Base-by-base conservation (phyloP, 2,113 vertebrate species). In the Polyodon spathula region DNA sequence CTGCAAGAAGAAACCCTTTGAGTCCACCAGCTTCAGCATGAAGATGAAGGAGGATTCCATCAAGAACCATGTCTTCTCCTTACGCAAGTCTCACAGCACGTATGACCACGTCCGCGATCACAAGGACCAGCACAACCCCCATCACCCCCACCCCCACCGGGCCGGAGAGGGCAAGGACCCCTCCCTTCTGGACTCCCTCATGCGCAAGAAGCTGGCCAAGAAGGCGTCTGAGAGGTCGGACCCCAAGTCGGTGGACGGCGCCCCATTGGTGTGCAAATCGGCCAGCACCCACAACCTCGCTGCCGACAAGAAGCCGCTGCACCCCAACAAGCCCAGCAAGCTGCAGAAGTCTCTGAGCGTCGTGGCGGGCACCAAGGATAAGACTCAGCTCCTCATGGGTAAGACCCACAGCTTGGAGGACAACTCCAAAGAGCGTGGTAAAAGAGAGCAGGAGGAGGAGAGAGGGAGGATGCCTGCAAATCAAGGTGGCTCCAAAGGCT, bases 201-300 rank as follows among this genome's bases (percentile, higher is more conserved):
- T 81, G 37, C 78, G 70, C 56, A 76, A 77, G 54, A 80, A 81
- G 39, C 44, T 54, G 42, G 74, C 12, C 2, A 77, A 60, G 16
- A 83, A 73, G 52, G 72, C 63, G 8, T 70, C 63, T 0, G 76
- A 79, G 16, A 54, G 8, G 16, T 92, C 88, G 0, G 83, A 86
- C 61, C 78, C 72, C 0, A 90, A 92, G 54, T 90, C 86, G 0
- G 72, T 82, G 1, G 82, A 88, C 0, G 80, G 80, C 0, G 80
- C 85, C 2, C 82, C 86, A 0, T 84, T 89, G 0, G 72, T 92
- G 6, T 92, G 86, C 68, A 92, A 90, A 67, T 98, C 95, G 0
- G 88, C 84, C 62, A 98, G 95, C 0, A 90, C 94, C 40, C 94
- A 94, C 56, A 93, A 95, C 67, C 80, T 98, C 59, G 70, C 75